Percentiles rank a stretch among this genome's conserved stretches.
Conservation (phyloP, 1,140 invertebrate genomes). For the Drosophila funebris region DNA sequence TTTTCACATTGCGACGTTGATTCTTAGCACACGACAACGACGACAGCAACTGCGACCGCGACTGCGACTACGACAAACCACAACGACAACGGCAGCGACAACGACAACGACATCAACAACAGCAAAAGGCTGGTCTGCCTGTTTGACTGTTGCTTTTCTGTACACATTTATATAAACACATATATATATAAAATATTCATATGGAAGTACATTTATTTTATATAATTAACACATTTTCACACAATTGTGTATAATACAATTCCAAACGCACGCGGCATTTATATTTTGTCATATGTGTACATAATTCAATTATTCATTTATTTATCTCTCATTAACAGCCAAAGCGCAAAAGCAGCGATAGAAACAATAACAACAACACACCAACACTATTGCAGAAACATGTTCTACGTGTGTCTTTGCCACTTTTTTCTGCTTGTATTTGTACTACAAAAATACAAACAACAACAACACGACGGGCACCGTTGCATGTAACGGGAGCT, state of each 20-base stretch:
- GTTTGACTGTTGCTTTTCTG: conserved; percentile 45
- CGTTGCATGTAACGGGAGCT: conserved; percentile 57
- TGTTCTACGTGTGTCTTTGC: conserved; percentile 66
- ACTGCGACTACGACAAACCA: conserved; percentile 8
- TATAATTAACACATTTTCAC: conserved; percentile 75
- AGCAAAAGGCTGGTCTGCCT: conserved; percentile 24
- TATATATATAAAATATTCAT: conserved; percentile 20
- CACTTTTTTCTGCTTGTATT: conserved; percentile 56
- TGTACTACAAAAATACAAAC: conserved; percentile 54
- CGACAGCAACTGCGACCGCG: conserved; percentile 1
- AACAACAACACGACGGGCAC: conserved; percentile 63
- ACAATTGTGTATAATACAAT: conserved; percentile 20
- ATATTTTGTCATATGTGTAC: conserved; percentile 37
- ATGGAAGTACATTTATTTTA: conserved; percentile 49
- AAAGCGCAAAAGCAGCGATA: conserved; percentile 40
- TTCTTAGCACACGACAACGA: conserved; percentile 55
- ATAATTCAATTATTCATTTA: conserved; percentile 82
- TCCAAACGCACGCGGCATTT: conserved; percentile 46
- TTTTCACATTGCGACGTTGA: conserved; percentile 53
- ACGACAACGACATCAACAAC: neutral
- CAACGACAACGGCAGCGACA: conserved; percentile 5
- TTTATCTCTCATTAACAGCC: conserved; percentile 77
- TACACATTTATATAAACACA: conserved; percentile 5
- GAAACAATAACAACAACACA: conserved; percentile 62
- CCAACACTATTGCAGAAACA: conserved; percentile 76